Percentiles rank a stretch among this genome's conserved stretches.
Evolutionary conservation across 1,140 invertebrate species (phyloP).

Genomic region (Zaprionus davidi): DNA sequence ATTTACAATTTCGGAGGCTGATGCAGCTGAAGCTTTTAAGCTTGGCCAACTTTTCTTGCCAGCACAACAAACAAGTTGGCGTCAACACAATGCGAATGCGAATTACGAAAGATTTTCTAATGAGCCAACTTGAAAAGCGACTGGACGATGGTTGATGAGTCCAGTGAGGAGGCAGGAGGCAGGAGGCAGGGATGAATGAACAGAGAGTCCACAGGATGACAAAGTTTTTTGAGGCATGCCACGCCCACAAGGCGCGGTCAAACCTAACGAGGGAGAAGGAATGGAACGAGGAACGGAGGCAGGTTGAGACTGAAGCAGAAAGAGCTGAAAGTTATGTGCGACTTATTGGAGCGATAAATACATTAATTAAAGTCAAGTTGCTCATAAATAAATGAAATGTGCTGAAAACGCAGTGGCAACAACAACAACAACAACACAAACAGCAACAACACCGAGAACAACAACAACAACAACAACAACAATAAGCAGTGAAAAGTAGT

Average conservation of each 20-base stretch:
- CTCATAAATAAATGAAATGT: slow-evolving; percentile 79
- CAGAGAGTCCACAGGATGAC: not conserved
- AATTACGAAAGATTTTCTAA: slow-evolving; percentile 76
- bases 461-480: slow-evolving; percentile 15
- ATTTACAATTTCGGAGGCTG: slow-evolving; percentile 56
- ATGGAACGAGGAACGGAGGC: not conserved
- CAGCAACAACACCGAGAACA: slow-evolving; percentile 6
- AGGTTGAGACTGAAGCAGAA: not conserved
- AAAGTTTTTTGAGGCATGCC: slow-evolving; percentile 7
- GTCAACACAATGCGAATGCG: slow-evolving; percentile 54
- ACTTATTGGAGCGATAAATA: slow-evolving; percentile 81
- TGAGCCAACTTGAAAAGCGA: slow-evolving; percentile 71
- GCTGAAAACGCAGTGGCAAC: slow-evolving; percentile 49
- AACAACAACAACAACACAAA: slow-evolving; percentile 13
- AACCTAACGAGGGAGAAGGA: not conserved
- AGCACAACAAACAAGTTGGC: slow-evolving; percentile 24
- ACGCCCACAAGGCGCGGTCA: not conserved
- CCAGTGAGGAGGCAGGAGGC: too few relatives aligned
- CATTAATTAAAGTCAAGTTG: slow-evolving; percentile 80
- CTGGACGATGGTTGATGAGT: not conserved
- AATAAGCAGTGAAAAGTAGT: slow-evolving; percentile 32
- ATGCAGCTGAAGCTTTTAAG: slow-evolving; percentile 44
- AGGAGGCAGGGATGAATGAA: not conserved
- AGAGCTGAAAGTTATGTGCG: slow-evolving; percentile 61
- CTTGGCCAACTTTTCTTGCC: slow-evolving; percentile 43